Base-by-base conservation (phyloP, 2,113 vertebrate genomes). In the Camarhynchus parvulus region DNA sequence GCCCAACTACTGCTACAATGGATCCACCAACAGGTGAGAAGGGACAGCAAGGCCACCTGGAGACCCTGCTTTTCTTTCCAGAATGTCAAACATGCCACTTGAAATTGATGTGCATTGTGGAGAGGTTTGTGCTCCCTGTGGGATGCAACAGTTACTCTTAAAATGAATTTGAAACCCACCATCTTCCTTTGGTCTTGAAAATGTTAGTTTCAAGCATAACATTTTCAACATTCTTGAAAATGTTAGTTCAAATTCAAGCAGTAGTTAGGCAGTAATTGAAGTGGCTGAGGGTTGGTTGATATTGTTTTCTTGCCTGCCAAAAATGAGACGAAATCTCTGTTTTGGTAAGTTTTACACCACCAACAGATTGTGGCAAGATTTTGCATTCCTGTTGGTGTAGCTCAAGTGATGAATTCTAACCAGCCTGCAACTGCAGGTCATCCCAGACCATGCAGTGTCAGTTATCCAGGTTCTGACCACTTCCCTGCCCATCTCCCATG, bases 1-100 rank as follows among this genome's bases (percentile, higher is more conserved):
- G 64, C 99, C 99, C 67, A 99, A 99, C 98, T 99, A 99, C 96
- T 99, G 99, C 98, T 99, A 99, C 98, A 99, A 99, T 1, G 99
- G 99, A 33, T 99, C 99, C 93, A 99, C 99, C 39, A 99, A 99
- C 98, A 98, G 99, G 99, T 99, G 37, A 96, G 97, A 35, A 56
- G 21, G 27, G 84, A 59, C 30, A 27, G 16, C 81, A 28, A 18
- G 20, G 20, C 15, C 23, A 19, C 19, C 46, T 55, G 46, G 15
- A 72, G 28, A 49, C 35, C 7, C 14, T 64, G 20, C 24, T 49
- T 59, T 55, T 62, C 80, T 42, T 52, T 89, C 15, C 30, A 42
- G 42, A 13, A 55, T 52, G 21, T 50, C 52, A 61, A 12, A 67
- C 52, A 30, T 62, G 49, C 15, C 42, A 11, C 15, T 0, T 39